Conservation (phyloP, 2,797 vertebrate species). For the Labroides dimidiatus region DNA sequence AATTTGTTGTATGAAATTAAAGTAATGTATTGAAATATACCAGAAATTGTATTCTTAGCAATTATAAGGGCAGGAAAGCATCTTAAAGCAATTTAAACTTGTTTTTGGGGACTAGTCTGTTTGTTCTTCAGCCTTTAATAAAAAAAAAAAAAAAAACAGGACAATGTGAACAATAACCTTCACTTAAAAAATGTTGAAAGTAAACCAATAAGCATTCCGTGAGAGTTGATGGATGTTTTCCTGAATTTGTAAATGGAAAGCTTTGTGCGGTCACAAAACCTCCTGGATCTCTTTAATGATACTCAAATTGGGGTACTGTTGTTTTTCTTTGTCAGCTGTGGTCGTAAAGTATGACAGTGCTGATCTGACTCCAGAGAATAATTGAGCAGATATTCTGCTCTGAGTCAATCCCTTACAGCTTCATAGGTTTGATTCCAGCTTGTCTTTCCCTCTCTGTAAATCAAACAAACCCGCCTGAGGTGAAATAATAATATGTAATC, state of each 20-base stretch:
- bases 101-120: not conserved
- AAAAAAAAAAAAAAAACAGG: too few relatives aligned
- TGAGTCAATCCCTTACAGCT: slow-evolving; percentile 71
- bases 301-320: slow-evolving; percentile 63
- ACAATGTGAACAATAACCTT: too few relatives aligned
- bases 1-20: not conserved
- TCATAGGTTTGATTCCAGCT: slow-evolving; percentile 62
- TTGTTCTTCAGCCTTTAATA: too few relatives aligned
- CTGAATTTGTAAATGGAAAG: slow-evolving; percentile 57
- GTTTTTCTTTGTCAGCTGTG: slow-evolving; percentile 62
- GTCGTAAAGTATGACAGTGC: slow-evolving; percentile 57
- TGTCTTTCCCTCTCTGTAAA: slow-evolving; percentile 66
- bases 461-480: slow-evolving; percentile 65
- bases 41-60: not conserved
- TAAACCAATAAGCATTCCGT: slow-evolving; percentile 22
- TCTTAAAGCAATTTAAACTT: not conserved
- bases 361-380: slow-evolving; percentile 68
- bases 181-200: slow-evolving; percentile 2
- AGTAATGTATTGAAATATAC: not conserved
- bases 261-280: slow-evolving; percentile 46
- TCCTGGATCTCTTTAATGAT: slow-evolving; percentile 68
- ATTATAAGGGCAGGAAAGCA: not conserved
- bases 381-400: slow-evolving; percentile 60
- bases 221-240: slow-evolving; percentile 55
- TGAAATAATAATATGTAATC: slow-evolving; percentile 57